phyloP scores from a whole-genome alignment of 53 echinoderm and acorn worm species.

The Henricia sp. region DNA sequence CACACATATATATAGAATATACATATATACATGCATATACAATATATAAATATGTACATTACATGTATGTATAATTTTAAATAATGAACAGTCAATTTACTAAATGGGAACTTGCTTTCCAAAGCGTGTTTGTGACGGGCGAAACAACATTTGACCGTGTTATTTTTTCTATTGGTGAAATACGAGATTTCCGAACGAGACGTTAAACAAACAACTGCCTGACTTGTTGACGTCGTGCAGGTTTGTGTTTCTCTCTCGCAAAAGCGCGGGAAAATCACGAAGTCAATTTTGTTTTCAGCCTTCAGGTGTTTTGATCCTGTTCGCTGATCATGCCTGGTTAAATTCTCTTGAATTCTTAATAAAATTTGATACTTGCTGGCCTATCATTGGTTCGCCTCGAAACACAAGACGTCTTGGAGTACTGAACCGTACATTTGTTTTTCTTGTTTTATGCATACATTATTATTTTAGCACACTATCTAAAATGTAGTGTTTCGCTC shows the following conservation, averaged over 20 bases:
- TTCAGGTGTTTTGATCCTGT: constrained; percentile 16
- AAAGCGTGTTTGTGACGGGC: neutral
- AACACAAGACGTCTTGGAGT: constrained; percentile 20
- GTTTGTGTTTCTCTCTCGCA: constrained; percentile 1
- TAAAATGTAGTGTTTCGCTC: constrained; percentile 63
- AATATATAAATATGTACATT: constrained; percentile 46
- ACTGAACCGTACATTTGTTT: constrained; percentile 52
- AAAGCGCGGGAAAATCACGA: constrained; percentile 8
- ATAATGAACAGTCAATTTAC: too few relatives aligned
- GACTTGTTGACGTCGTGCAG: constrained; percentile 4
- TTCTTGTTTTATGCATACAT: too few relatives aligned
- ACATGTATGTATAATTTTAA: constrained; percentile 17
- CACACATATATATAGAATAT: constrained; percentile 48
- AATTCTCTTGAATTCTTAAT: constrained; percentile 19
- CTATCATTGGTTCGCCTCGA: constrained; percentile 36
- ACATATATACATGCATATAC: constrained; percentile 55
- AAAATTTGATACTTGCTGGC: neutral
- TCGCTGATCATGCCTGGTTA: neutral
- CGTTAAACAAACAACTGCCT: constrained; percentile 46
- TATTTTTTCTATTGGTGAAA: constrained; percentile 1
- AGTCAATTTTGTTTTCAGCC: neutral
- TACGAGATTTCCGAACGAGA: constrained; percentile 40
- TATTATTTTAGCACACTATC: constrained; percentile 66
- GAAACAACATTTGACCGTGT: too few relatives aligned
- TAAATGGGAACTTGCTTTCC: neutral